Base-by-base conservation (phyloP, 2,113 vertebrate genomes). In the Opisthocomus hoazin region DNA sequence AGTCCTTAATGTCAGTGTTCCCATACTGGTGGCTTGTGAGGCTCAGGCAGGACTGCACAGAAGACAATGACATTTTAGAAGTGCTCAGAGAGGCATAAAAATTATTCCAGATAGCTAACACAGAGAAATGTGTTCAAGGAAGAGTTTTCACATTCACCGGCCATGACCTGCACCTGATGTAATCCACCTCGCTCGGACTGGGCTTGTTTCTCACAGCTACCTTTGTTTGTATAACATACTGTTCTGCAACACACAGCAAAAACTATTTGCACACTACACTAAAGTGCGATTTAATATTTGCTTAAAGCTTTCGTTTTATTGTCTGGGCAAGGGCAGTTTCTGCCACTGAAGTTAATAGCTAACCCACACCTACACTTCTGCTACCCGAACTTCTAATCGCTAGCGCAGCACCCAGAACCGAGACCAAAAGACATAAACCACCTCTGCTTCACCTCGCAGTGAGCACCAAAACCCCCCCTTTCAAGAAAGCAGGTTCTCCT, bases 271-370 rank as follows among this genome's bases (percentile, higher is more conserved):
- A 94, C 92, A 70, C 66, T 71, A 79, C 60, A 77, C 76, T 85
- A 46, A 94, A 96, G 86, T 66, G 93, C 0, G n/a, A 90, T 85
- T 89, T 94, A 92, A 88, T 97, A 93, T 97, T 96, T 97, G 95
- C 84, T 96, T 87, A 97, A 97, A 97, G 93, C 74, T 94, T 95
- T 90, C 54, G 5, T 94, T 97, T 96, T 92, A 96, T 95, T 96
- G 95, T 94, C 89, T 79, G 81, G 84, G 95, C 91, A 90, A 95
- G 91, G 93, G 87, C 89, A 85, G 94, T 93, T 96, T 93, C 95
- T 87, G 73, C 41, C 84, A 64, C 87, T 41, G 57, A 80, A 95
- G 95, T 97, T 96, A 96, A 95, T 95, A 88, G 87, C 74, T 95
- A 97, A 97, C 69, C 70, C 84, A 87, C 74, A 91, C 75, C 94